Evolutionary conservation across 2,113 vertebrate species (phyloP), one percentile per base, ranked within the genome.

Genomic region (Toxotes jaculatrix): DNA sequence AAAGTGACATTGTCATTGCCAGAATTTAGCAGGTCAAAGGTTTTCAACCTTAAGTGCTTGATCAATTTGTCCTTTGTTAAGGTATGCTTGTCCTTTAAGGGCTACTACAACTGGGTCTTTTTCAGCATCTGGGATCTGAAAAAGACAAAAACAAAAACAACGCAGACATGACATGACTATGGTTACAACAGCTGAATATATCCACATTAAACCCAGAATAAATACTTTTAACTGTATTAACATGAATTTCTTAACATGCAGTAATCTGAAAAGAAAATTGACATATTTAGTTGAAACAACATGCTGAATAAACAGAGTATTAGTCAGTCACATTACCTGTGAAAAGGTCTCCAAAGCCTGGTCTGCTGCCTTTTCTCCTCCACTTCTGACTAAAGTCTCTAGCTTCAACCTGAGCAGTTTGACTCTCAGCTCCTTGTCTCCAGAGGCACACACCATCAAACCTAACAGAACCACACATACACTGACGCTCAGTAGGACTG

Each of bases 41-140:
- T 66, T 9, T 90, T 90, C 47, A 85, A 99, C 98, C 97, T 97
- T 94, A 55, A 93, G 93, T 77, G 96, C 95, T 88, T 97, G 86
- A 77, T 96, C 94, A 56, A 92, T 31, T 55, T 95, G 93, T 31
- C 96, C 95, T 92, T 95, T 97, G 82, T 95, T 97, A 43, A 98
- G 84, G 76, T 91, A 95, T 47, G 96, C 96, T 71, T 87, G 94
- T 77, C 96, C 96, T 93, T 94, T 97, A 23, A 97, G 64, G 57
- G 95, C 92, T 74, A 96, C 79, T 67, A 98, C 76, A 80, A 84
- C 74, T 1, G 96, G 96, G 55, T 97, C 91, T 75, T 94, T 96
- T 86, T 89, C 93, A 82, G 91, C 93, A 92, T 95, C 94, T 49
- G 91, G 90, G 84, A 98, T 89, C 98, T 99, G 87, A 82, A 94